Evolutionary conservation across 2,113 vertebrate species (phyloP), one percentile per base, ranked within the genome.

Genomic region (Amblyornis subalaris): DNA sequence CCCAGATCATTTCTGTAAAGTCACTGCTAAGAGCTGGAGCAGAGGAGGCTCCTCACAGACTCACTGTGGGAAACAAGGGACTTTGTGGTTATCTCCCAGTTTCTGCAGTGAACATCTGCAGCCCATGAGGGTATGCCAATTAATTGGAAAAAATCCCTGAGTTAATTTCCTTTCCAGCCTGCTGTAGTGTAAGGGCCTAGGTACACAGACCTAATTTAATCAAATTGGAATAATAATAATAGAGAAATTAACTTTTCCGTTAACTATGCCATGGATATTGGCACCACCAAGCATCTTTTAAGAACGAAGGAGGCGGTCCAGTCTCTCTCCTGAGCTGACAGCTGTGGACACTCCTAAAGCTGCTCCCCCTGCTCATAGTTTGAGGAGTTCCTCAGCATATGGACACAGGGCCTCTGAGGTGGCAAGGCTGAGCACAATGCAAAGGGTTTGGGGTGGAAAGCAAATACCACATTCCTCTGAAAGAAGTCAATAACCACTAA

Each of bases 71-170:
- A 89, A 88, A 71, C 55, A 65, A 79, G 80, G 55, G 64, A 74
- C 10, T 78, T 94, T 29, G 10, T 85, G 93, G 64, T 96, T 96
- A 93, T 91, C 90, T 97, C 94, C 80, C 89, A 93, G 2, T 93
- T 98, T 97, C 95, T 93, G 78, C 85, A 53, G 90, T 58, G 88
- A 97, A 89, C 64, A 36, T 60, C 70, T 94, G 78, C 89, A 89
- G 69, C 95, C 95, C 89, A 1, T 53, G 90, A 96, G 97, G 96
- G 92, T 95, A 95, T 73, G 85, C 51, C 83, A 97, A 92, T 97
- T 98, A 98, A 98, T 97, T 98, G 95, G 93, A 90, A 94, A 97
- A 91, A 88, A 94, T 75, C 83, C 89, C 94, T 57, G 81, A 96
- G 85, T 93, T 97, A 98, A 98, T 98, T 97, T 98, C 82, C 65